Percentiles rank a stretch among this genome's conserved stretches.
These are phyloP conservation scores for Mirza zaza DNA, from an alignment of 2,113 vertebrate species.

Conservation along the genomic window DNA sequence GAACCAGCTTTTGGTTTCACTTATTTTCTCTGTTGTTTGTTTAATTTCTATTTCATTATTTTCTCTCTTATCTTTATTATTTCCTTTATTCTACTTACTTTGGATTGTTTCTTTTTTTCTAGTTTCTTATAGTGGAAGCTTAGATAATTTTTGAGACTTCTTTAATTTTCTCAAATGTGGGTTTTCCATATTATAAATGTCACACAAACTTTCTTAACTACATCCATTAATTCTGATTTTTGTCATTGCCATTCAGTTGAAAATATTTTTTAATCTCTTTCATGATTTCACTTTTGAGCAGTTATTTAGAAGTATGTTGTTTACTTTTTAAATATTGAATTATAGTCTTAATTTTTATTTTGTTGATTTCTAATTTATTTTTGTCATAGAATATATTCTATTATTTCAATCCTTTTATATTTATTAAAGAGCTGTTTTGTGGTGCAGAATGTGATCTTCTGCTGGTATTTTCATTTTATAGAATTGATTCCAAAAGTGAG, in stretches of 20 bases:
- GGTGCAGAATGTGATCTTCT: not conserved
- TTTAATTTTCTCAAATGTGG: not conserved
- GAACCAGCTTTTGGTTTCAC: not conserved
- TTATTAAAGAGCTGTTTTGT: not conserved
- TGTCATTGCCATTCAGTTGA: not conserved
- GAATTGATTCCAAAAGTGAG: not conserved
- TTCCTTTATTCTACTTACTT: not conserved
- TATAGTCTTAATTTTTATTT: not conserved
- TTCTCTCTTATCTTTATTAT: not conserved
- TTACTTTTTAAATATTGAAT: slow-evolving; percentile 23
- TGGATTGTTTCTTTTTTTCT: not conserved
- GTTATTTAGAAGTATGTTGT: not conserved
- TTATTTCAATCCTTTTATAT: not conserved
- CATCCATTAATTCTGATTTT: not conserved
- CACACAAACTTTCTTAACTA: not conserved
- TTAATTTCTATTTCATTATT: slow-evolving; percentile 1
- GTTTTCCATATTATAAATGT: not conserved
- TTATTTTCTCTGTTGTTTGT: not conserved
- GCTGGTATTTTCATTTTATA: not conserved
- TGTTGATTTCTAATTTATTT: slow-evolving; percentile 15
- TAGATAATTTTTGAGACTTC: not conserved
- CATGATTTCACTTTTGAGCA: not conserved
- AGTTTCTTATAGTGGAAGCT: not conserved
- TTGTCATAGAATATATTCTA: not conserved
- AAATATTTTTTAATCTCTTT: not conserved